These are phyloP conservation scores for Oasisia sp. DNA, from an alignment of 2,888 invertebrate species.

Conservation along the genomic window DNA sequence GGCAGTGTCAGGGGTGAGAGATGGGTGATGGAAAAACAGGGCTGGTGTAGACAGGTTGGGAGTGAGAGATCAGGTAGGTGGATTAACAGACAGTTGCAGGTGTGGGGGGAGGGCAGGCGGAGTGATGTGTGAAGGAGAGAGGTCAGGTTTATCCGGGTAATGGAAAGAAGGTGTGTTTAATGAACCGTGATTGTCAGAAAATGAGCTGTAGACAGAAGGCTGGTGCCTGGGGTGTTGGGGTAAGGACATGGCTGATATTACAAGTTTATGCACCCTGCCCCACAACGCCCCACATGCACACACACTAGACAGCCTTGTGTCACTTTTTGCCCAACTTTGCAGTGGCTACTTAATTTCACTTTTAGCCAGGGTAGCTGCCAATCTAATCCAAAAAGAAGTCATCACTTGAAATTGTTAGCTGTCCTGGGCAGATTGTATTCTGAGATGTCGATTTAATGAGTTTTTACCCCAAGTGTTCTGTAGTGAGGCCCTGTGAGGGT, in stretches of 20 bases:
- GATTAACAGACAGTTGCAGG: neutral
- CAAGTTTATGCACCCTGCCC: neutral
- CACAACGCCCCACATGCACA: no score
- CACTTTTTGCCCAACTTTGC: neutral
- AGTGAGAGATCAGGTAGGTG: neutral
- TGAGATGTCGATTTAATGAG: neutral
- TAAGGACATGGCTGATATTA: neutral
- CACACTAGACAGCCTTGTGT: no score
- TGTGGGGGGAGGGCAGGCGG: neutral
- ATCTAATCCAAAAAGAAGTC: neutral
- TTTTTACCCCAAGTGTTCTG: neutral
- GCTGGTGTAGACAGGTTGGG: neutral
- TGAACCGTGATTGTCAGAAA: neutral
- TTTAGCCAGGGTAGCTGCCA: neutral
- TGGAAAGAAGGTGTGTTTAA: neutral
- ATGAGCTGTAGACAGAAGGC: neutral
- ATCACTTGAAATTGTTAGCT: neutral
- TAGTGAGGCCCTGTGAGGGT: no score
- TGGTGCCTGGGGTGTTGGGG: neutral
- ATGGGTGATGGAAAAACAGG: neutral
- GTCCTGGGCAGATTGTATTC: neutral
- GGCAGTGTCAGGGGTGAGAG: conserved; percentile 12
- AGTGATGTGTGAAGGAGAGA: neutral
- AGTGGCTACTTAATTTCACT: neutral
- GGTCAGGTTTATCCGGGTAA: neutral